phyloP scores from a whole-genome alignment of 2,113 vertebrate species.

The Rhadina sibilatrix region DNA sequence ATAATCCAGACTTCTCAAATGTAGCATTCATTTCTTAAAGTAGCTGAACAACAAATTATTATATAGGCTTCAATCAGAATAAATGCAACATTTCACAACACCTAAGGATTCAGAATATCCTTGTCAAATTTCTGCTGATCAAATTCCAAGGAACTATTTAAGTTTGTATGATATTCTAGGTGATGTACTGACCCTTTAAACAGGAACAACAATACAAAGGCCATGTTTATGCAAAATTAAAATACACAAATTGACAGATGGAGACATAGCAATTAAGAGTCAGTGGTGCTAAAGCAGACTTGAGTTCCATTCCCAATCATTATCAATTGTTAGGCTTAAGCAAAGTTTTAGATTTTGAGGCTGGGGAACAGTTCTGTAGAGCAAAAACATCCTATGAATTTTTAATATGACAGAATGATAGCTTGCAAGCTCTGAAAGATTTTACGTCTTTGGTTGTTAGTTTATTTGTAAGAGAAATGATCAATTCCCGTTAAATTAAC shows the following conservation, averaged over 20 bases:
- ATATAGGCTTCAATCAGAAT: neutral
- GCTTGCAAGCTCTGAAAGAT: neutral
- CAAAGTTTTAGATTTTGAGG: neutral
- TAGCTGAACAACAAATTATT: neutral
- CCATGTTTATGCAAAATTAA: neutral
- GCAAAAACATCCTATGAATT: neutral
- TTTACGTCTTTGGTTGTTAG: neutral
- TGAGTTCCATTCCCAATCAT: neutral
- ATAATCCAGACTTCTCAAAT: neutral
- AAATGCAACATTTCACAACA: neutral
- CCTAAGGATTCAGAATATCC: neutral
- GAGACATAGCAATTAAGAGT: neutral
- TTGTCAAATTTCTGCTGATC: neutral
- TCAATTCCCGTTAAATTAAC: neutral
- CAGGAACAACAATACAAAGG: neutral
- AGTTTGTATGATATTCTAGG: neutral
- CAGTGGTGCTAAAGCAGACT: neutral
- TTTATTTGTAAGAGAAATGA: neutral
- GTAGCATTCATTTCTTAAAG: neutral
- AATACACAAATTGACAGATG: neutral
- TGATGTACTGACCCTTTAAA: neutral
- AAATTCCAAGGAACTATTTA: neutral
- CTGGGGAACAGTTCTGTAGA: neutral
- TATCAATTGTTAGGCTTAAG: neutral
- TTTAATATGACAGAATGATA: neutral